Base-by-base conservation (phyloP, 1,140 invertebrate genomes). In the Cyphomyrmex costatus region DNA sequence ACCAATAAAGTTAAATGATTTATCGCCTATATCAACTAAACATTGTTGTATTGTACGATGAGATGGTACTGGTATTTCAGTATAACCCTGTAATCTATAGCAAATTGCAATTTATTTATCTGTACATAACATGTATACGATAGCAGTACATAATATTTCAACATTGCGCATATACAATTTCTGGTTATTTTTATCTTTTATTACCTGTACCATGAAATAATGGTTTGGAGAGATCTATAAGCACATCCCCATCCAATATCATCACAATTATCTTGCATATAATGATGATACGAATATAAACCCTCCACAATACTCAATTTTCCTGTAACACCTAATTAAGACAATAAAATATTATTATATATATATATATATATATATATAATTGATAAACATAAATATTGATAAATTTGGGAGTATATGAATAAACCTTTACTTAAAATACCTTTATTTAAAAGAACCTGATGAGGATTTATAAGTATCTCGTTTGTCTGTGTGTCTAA, bases 181-280 rank as follows among this genome's bases (percentile, higher is more conserved):
- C 24, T 68, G 8, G 21, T 24, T 78, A 85, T 74, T 14, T 51
- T 76, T 49, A 14, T 49, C 46, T 85, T 60, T 76, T 63, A 85
- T 92, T 95, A 97, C 96, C 96, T 96, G 89, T 98, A 99, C 99
- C 99, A 99, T 0, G 99, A 99, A 87, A 98, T 97, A 82, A 99
- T 96, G 0, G 99, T 99, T 95, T 99, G 99, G 85, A 99, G 95
- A 7, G 99, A 99, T 85, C 99, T 96, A 92, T 99, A 99, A 1
- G 99, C 99, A 96, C 99, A 99, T 19, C 99, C 99, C 99, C 99
- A 99, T 36, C 99, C 99, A 94, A 98, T 97, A 93, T 99, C 99
- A 95, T 99, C 97, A 92, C 99, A 97, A 89, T 97, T 96, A 93
- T 99, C 97, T 95, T 99, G 99, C 97, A 98, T 98, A 92, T 99